phyloP scores from a whole-genome alignment of 1,140 invertebrate species.

The Hypsibius dujardini region DNA sequence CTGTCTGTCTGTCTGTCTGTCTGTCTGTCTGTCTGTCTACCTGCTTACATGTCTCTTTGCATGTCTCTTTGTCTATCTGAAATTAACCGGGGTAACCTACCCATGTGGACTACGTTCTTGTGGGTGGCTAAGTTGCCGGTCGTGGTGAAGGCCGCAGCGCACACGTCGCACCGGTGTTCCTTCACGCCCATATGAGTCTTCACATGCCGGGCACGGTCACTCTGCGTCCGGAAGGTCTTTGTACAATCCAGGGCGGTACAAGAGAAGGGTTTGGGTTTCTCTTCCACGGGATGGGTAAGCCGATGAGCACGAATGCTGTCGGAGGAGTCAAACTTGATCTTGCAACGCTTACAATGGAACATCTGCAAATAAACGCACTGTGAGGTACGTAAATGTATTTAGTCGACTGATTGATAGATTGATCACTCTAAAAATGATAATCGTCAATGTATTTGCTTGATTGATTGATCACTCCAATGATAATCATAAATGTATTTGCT shows the following conservation, averaged over 20 bases:
- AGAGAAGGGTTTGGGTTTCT: background rate
- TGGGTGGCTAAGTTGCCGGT: background rate
- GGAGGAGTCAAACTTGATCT: background rate
- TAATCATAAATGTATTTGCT: no score
- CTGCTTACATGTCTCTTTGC: no score
- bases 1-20: no score
- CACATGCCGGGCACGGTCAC: background rate
- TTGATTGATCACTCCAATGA: no score
- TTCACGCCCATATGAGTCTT: background rate
- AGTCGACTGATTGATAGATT: no score
- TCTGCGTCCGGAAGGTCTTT: slow-evolving; percentile 2
- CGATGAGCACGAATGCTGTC: background rate
- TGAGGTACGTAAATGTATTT: no score
- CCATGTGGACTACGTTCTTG: background rate
- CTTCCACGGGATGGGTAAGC: no score
- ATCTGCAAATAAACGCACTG: no score
- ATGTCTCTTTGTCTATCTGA: no score
- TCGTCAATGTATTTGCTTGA: no score
- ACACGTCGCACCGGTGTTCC: background rate
- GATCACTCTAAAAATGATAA: no score
- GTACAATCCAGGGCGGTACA: background rate
- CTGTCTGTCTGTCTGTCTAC: no score
- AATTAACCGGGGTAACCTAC: background rate
- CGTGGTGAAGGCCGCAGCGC: background rate
- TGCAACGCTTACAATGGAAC: background rate